phyloP scores from a whole-genome alignment of 2,797 vertebrate genomes.

The Argentina silus region DNA sequence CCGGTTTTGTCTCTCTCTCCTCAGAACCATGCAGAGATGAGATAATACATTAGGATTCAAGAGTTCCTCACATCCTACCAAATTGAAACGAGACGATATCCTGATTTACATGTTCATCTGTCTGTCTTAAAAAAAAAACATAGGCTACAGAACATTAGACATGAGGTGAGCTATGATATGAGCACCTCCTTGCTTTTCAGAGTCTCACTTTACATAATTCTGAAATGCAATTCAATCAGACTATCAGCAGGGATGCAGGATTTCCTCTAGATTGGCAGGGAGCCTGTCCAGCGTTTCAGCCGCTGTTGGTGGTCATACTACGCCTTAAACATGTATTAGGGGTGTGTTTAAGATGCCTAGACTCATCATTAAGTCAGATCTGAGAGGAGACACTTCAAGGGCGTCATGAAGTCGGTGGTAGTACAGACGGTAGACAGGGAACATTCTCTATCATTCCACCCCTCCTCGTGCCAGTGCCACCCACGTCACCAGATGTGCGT shows the following conservation, averaged over 20 bases:
- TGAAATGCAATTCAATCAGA: too few relatives aligned
- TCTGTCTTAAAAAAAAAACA: neutral
- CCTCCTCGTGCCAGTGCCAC: too few relatives aligned
- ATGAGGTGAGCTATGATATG: too few relatives aligned
- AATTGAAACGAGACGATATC: neutral
- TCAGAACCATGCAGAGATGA: conserved; percentile 56
- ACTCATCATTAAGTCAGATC: neutral
- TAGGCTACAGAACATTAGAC: neutral
- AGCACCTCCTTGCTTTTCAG: too few relatives aligned
- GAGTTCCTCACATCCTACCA: conserved; percentile 9
- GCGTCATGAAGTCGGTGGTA: neutral
- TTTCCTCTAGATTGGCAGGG: too few relatives aligned
- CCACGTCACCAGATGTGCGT: neutral
- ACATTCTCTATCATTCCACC: neutral
- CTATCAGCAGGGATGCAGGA: too few relatives aligned
- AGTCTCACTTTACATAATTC: too few relatives aligned
- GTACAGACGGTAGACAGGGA: neutral
- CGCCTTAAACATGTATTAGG: too few relatives aligned
- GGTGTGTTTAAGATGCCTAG: neutral
- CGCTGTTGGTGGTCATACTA: too few relatives aligned
- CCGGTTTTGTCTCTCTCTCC: conserved; percentile 53
- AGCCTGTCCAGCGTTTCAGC: neutral
- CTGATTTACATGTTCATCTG: neutral
- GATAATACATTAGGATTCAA: conserved; percentile 54
- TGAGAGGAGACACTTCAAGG: neutral